Conservation (phyloP, 23 tunicate species). For the Oikopleura albicans region DNA sequence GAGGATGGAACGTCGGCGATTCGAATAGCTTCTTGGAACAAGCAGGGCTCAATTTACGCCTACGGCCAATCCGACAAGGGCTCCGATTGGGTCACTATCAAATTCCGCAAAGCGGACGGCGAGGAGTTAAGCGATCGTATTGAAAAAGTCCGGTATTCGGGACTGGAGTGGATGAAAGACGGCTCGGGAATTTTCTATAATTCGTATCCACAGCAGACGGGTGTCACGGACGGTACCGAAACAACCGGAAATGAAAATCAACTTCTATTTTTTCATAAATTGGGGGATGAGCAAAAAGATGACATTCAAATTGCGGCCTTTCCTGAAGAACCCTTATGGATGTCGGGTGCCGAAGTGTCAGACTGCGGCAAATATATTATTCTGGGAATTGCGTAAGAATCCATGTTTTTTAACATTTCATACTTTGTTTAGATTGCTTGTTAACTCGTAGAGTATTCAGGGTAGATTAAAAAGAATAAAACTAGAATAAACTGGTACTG, state of each 20-base stretch:
- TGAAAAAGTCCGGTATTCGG: constrained; percentile 52
- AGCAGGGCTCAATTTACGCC: constrained; percentile 51
- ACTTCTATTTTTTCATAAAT: constrained; percentile 54
- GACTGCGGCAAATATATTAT: constrained; percentile 57
- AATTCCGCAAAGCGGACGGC: not conserved
- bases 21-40: constrained; percentile 35
- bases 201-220: constrained; percentile 54
- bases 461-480: too few relatives aligned
- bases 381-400: constrained; percentile 15
- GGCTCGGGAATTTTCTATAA: constrained; percentile 20
- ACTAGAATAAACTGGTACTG: too few relatives aligned
- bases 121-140: constrained; percentile 42
- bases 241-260: constrained; percentile 60
- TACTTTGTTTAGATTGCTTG: too few relatives aligned
- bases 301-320: constrained; percentile 75
- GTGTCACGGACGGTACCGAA: constrained; percentile 90
- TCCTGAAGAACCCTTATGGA: constrained; percentile 66
- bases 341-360: constrained; percentile 56
- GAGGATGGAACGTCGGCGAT: constrained; percentile 78
- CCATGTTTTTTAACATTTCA: too few relatives aligned
- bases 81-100: constrained; percentile 83
- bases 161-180: constrained; percentile 73
- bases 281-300: constrained; percentile 47
- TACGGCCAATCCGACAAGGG: constrained; percentile 76
- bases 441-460: too few relatives aligned